Base-by-base conservation (phyloP, 2,797 vertebrate species). In the Scolopax bukidnonensis region DNA sequence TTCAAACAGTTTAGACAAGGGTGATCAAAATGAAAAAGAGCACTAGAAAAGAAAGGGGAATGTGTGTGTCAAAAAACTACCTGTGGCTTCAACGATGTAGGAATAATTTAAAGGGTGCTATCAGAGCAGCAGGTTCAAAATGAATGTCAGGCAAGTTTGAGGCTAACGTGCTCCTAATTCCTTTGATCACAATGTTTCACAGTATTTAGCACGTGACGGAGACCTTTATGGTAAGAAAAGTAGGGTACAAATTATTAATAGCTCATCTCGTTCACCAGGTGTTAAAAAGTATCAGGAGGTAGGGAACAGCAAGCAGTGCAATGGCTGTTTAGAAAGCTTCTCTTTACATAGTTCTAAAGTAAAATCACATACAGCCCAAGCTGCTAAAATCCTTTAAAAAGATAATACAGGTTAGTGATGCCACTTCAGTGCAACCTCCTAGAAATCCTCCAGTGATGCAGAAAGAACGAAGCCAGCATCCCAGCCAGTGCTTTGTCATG, bases 91-190 rank as follows among this genome's bases (percentile, higher is more conserved):
- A 86, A 89, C 57, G 75, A 93, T 15, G 24, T 38, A 80, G 51
- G 78, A 50, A 41, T 84, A 94, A 91, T 95, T 92, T 90, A 79
- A 87, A 84, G 43, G 20, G 40, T 74, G 65, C 43, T 88, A 51
- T 69, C 76, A 86, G 9, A 91, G 63, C 40, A 88, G 63, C 40
- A 87, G 79, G 85, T 50, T 96, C 79, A 95, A 95, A 93, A 91
- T 3, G 7, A 80, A 57, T 25, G 73, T 45, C 87, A 95, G 71
- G 53, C 64, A 80, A 59, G 15, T 73, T 78, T 43, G 73, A 86
- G 40, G 70, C 50, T 81, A 86, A 78, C 32, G 6, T 40, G 65
- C 30, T 90, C 45, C 6, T 84, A 85, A 78, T 61, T 75, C 61
- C 69, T 86, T 81, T 93, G 87, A 94, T 94, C 40, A 4, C 53